Conservation (phyloP, 1,140 invertebrate genomes). For the Hypothenemus hampei region DNA sequence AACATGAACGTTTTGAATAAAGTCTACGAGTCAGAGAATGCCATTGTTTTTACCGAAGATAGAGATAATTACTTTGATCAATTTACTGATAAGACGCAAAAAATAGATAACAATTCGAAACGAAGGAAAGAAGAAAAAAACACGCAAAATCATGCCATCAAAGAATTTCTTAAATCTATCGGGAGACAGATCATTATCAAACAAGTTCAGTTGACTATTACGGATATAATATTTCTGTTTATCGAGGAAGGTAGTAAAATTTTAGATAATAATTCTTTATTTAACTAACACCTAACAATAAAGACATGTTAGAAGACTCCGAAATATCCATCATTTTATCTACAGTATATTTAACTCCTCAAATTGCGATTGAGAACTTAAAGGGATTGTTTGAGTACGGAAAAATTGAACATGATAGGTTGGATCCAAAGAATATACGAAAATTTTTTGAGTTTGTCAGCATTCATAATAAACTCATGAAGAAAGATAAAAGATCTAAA, state of each 20-base stretch:
- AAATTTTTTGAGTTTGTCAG: constrained; percentile 17
- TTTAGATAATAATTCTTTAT: not conserved
- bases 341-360: constrained; percentile 27
- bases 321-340: constrained; percentile 16
- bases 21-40: constrained; percentile 28
- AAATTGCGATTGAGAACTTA: constrained; percentile 17
- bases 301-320: constrained; percentile 15
- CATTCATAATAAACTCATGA: constrained; percentile 16
- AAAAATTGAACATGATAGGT: constrained; percentile 13
- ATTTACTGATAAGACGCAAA: not conserved
- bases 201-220: constrained; percentile 25
- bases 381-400: constrained; percentile 28
- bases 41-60: constrained; percentile 23
- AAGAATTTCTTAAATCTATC: constrained; percentile 18
- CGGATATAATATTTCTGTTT: constrained; percentile 27
- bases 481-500: not conserved
- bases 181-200: constrained; percentile 25
- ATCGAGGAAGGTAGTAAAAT: constrained; percentile 7
- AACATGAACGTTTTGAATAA: constrained; percentile 34
- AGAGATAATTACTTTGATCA: not conserved
- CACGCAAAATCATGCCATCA: constrained; percentile 8
- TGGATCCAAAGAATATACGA: constrained; percentile 6
- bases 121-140: constrained; percentile 2
- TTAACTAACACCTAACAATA: not conserved
- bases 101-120: constrained; percentile 9